A percentile compares a stretch with the other conserved stretches of the same genome.
These are phyloP conservation scores for Rostratula benghalensis DNA, from an alignment of 2,113 vertebrate species.

Conservation along the genomic window DNA sequence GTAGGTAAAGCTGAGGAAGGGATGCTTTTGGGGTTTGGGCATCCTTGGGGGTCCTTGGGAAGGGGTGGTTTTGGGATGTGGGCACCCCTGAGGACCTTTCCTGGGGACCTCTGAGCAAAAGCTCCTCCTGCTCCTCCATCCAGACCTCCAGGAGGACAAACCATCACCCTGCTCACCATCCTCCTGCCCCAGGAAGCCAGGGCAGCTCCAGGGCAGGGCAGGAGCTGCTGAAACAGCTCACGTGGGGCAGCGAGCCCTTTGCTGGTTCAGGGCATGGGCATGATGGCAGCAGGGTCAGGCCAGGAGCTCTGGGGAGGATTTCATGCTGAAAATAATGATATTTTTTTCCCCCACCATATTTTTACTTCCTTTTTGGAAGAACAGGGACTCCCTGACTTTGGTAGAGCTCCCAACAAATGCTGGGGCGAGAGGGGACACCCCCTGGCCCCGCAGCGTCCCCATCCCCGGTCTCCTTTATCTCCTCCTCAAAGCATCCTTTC, in stretches of 20 bases:
- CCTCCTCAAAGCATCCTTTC: background rate
- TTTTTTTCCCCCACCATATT: background rate
- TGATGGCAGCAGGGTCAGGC: background rate
- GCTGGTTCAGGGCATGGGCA: too few relatives aligned
- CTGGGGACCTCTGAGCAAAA: background rate
- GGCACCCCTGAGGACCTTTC: background rate
- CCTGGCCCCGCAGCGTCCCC: background rate
- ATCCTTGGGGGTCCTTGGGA: rapidly evolving
- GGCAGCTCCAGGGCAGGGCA: background rate
- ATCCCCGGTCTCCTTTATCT: rapidly evolving
- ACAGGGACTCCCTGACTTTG: rapidly evolving
- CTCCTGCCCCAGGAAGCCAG: background rate
- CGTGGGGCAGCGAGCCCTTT: background rate
- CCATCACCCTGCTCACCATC: background rate
- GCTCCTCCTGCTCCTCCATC: background rate
- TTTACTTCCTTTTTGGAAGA: background rate
- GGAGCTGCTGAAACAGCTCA: background rate
- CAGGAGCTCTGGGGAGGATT: background rate
- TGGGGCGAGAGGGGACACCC: background rate
- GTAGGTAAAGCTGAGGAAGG: background rate
- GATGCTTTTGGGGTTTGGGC: rapidly evolving
- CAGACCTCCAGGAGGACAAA: background rate
- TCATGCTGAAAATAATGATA: background rate
- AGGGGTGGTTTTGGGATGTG: background rate
- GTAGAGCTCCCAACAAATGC: background rate